Percentiles rank a stretch among this genome's conserved stretches.
phyloP scores from a whole-genome alignment of 2,888 invertebrate genomes.

The Archaeoteleia sp. region DNA sequence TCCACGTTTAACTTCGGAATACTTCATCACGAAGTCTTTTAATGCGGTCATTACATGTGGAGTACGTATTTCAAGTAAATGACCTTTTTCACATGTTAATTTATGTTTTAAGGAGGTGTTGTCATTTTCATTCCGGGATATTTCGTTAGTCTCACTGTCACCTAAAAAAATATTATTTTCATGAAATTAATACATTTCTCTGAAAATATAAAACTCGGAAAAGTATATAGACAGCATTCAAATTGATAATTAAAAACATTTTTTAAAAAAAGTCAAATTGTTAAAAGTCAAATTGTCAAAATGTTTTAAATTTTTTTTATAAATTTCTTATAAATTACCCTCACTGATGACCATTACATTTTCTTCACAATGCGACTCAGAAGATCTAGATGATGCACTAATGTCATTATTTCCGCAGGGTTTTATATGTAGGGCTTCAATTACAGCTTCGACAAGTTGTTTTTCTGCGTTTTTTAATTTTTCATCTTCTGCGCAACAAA shows the following conservation, averaged over 20 bases:
- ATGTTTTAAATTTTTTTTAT: no score
- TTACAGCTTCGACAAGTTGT: constrained; percentile 16
- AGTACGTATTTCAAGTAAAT: constrained; percentile 81
- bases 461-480: neutral
- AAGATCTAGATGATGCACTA: neutral
- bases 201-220: no score
- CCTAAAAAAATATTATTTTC: neutral
- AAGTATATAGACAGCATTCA: no score
- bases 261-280: neutral
- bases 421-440: neutral
- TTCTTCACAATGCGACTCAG: constrained; percentile 1
- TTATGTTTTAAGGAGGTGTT: constrained; percentile 33
- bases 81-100: constrained; percentile 74
- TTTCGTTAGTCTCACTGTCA: neutral
- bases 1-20: constrained; percentile 66
- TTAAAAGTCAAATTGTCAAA: constrained; percentile 6
- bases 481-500: no score
- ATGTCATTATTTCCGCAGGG: neutral
- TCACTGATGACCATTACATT: neutral
- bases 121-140: no score
- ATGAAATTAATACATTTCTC: no score
- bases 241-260: neutral
- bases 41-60: constrained; percentile 81
- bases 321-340: constrained; percentile 5
- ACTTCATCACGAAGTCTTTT: constrained; percentile 78